A percentile compares a stretch with the other conserved stretches of the same genome.
phyloP scores from a whole-genome alignment of 2,888 invertebrate species.

The Hirudinaria manillensis region DNA sequence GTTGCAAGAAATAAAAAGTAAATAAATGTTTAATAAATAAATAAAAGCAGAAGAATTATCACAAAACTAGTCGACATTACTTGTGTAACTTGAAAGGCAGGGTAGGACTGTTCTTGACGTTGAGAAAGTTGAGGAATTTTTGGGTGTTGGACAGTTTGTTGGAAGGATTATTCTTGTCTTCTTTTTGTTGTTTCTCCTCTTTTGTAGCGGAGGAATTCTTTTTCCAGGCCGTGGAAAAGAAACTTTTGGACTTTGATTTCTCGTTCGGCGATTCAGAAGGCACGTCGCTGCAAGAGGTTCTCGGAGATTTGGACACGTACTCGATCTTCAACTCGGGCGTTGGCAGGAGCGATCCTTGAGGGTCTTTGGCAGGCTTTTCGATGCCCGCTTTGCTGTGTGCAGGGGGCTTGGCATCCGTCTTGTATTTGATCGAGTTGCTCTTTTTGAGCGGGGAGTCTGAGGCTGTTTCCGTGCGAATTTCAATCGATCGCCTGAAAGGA shows the following conservation, averaged over 20 bases:
- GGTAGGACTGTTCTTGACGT: constrained; percentile 14
- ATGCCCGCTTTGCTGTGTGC: too few relatives aligned
- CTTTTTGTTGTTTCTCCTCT: not conserved
- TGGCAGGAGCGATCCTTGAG: not conserved
- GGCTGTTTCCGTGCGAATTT: too few relatives aligned
- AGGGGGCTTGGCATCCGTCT: not conserved
- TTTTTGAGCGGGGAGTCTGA: not conserved
- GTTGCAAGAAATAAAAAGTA: too few relatives aligned
- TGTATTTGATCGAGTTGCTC: not conserved
- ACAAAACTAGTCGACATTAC: constrained; percentile 6
- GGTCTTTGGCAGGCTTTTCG: too few relatives aligned
- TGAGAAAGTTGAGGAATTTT: constrained; percentile 9
- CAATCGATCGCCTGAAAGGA: too few relatives aligned
- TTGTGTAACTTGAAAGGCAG: constrained; percentile 11
- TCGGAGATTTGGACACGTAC: constrained; percentile 17
- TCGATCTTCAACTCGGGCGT: constrained; percentile 11
- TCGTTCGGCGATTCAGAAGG: not conserved
- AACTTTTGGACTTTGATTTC: not conserved
- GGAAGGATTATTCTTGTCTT: not conserved
- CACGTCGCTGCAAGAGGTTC: not conserved
- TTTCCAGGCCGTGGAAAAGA: constrained; percentile 21
- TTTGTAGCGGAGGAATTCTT: not conserved
- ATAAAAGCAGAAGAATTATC: not conserved
- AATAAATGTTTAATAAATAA: not conserved
- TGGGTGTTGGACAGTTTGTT: not conserved